Conservation (phyloP, 2,113 vertebrate species). For the Myanophis thanlyinensis region DNA sequence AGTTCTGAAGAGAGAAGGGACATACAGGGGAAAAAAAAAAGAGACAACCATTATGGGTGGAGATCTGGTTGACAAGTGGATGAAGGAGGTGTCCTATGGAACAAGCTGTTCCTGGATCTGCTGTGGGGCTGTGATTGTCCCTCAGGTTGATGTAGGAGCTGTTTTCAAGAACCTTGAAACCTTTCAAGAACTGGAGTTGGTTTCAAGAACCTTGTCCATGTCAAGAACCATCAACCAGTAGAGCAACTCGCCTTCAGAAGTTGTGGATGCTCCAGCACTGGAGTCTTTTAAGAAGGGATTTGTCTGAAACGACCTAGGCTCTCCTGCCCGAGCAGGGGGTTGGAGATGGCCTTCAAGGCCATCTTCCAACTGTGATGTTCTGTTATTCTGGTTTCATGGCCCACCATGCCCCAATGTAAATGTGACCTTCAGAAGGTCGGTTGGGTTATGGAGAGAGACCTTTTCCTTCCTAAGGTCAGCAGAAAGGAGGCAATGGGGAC, state of each 20-base stretch:
- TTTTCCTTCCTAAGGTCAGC: too few species aligned
- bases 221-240: not conserved
- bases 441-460: not conserved
- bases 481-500: not conserved
- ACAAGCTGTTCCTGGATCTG: not conserved
- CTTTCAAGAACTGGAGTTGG: too few species aligned
- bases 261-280: not conserved
- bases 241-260: not conserved
- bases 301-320: not conserved
- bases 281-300: not conserved
- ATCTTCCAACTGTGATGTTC: not conserved
- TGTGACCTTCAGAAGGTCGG: not conserved
- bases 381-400: not conserved
- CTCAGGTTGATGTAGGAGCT: not conserved
- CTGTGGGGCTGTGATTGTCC: not conserved
- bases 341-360: not conserved
- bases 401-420: not conserved
- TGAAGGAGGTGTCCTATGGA: rapidly evolving
- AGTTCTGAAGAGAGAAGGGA: conserved; percentile 67
- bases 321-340: not conserved
- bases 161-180: too few species aligned
- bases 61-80: rapidly evolving
- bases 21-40: conserved; percentile 45
- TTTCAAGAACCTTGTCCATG: not conserved
- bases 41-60: not conserved